Base-by-base conservation (phyloP, 2,113 vertebrate genomes). In the Pseudopipra pipra region DNA sequence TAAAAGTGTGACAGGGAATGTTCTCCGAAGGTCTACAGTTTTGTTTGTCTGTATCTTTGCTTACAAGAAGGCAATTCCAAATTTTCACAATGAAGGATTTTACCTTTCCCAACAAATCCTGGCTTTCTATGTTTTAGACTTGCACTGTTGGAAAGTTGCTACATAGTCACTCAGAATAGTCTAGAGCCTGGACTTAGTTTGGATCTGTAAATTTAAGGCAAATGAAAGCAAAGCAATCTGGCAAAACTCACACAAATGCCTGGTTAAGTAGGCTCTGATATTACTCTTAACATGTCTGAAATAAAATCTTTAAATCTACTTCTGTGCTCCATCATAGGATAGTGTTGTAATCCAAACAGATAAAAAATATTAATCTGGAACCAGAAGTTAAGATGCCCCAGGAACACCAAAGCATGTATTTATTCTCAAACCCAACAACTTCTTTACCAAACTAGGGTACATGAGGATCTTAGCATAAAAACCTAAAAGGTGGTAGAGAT, bases 111-210 rank as follows among this genome's bases (percentile, higher is more conserved):
- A 44, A 13, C 5, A 27, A 55, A 44, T 14, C 13, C 80, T 58
- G 49, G 10, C 5, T 44, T 46, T 43, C 62, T 73, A 56, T 56
- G 4, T 51, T 76, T 62, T 41, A 70, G 31, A 37, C 9, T 47
- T 3, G 0, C 2, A 3, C 19, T 2, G 0, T 15, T 73, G 33
- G 37, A n/a, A 44, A 68, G 44, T 43, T 82, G 18, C 39, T 49
- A 52, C 49, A 12, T 33, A 61, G 22, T 35, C 13, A 33, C 13
- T 43, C 25, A 66, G n/a, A 59, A 58, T 63, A 54, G 83, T 78
- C 9, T 22, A 77, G 59, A 37, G 21, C 15, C 25, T 74, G 61
- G 46, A 61, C 0, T 58, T 39, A 56, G 37, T 67, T 73, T 76
- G 23, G 7, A 49, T 47, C 14, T 52, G 27, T 54, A 85, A 70